Base-by-base conservation (phyloP, 2,113 vertebrate genomes). In the Mobula birostris region DNA sequence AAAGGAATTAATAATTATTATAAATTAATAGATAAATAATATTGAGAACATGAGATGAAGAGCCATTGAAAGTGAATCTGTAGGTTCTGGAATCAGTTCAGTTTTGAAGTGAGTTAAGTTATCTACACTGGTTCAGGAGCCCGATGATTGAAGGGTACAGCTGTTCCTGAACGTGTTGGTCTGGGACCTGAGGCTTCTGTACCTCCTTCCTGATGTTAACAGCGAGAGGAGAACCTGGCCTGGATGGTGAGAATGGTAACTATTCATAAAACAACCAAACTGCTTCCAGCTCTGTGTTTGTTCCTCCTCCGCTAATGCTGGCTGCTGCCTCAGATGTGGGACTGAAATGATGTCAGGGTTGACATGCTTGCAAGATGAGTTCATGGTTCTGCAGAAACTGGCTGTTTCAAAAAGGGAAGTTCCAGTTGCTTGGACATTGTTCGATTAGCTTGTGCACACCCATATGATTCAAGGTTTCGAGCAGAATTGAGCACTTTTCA, bases 381-480 rank as follows among this genome's bases (percentile, higher is more conserved):
- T 70, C n/a, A 92, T 92, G 19, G 1, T 40, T 92, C 88, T 70
- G 15, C 7, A 40, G n/a, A 92, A 70, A 21, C n/a, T 92, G 66
- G 63, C 14, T 21, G 29, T 92, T 92, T 92, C 19, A 72, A 24
- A 32, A 36, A 40, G 11, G 70, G 15, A 40, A 70, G 66, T 70
- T 92, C n/a, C 5, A 72, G 70, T 40, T 36, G 17, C 66, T 92
- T 70, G 68, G n/a, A 24, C 66, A 72, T 36, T 17, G 4, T 92
- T 70, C 7, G 9, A 92, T 68, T 91, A 68, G 36, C 36, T 91
- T 17, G 66, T 4, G 40, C 88, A 72, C 66, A 92, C 17, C 88
- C 66, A 92, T 2, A 70, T 92, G 88, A 92, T 17, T 72, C 88
- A 92, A 36, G n/a, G 27, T 92, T 92, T 92, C 63, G 17, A 32